Base-by-base conservation (phyloP, 2,888 invertebrate species). In the Eupithecia dodoneata region DNA sequence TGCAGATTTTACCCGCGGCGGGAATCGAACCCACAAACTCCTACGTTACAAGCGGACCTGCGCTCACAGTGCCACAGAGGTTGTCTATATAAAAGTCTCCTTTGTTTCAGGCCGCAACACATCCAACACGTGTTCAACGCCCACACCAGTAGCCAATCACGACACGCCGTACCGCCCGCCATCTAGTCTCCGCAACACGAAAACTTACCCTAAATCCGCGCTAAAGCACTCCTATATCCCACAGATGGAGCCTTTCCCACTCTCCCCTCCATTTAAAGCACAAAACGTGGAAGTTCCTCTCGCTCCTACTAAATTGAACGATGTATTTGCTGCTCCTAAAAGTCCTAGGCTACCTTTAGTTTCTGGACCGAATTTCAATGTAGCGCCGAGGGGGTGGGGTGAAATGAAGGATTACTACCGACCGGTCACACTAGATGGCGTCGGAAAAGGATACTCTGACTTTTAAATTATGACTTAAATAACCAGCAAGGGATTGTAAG, bases 341-440 rank as follows among this genome's bases (percentile, higher is more conserved):
- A 93, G 94, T 79, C 93, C 93, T 4, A 87, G 93, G 13, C 75
- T 93, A 72, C 92, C 94, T 2, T 83, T 95, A 55, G 93, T 94
- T 74, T 91, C 87, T 81, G 94, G 95, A 63, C 96, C 96, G 44
- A 98, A 97, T 86, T 98, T 98, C 91, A 98, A 98, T 85, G 97
- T 97, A 0, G 97, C 98, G 52, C 97, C 98, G 5, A 96, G 98
- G 52, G 98, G 98, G 1, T 98, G 98, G 98, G 96, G 96, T 15
- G 96, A 97, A 83, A 95, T 96, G 84, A 95, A 96, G 83, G 96
- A 96, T 71, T 96, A 96, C 81, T 98, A 98, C 92, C 95, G 96
- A 77, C 97, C 98, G 0, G 96, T 98, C 66, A 96, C 96, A 80
- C 97, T 97, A 92, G 96, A 96, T 88, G 96, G 95, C 88, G 93